Conservation (phyloP, 2,113 vertebrate genomes). For the Scatophagus argus region DNA sequence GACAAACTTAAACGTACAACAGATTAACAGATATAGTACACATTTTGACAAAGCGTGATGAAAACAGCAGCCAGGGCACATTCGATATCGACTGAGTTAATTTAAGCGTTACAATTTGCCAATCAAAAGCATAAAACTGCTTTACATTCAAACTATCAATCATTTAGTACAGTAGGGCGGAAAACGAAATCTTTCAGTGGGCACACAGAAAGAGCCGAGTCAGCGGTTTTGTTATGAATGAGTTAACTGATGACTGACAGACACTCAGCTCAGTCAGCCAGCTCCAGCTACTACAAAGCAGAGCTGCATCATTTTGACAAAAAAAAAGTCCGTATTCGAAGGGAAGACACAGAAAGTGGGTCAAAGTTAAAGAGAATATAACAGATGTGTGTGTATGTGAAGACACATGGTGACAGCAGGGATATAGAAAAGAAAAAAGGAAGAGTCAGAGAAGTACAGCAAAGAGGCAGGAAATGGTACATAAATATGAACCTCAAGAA, state of each 20-base stretch:
- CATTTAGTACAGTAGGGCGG: too few species aligned
- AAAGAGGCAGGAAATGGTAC: not conserved
- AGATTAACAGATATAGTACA: not conserved
- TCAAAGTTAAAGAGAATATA: constrained; percentile 9
- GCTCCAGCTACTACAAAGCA: constrained; percentile 2
- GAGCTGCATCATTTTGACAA: not conserved
- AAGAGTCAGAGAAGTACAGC: not conserved
- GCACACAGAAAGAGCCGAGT: constrained; percentile 9
- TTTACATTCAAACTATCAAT: not conserved
- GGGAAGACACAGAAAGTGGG: constrained; percentile 26
- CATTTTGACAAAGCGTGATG: too few species aligned
- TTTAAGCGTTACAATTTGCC: not conserved
- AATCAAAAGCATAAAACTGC: too few species aligned
- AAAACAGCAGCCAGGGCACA: too few species aligned
- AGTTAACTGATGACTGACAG: constrained; percentile 27
- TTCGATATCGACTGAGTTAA: not conserved
- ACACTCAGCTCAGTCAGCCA: not conserved
- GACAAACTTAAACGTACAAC: not conserved
- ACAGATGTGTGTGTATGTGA: constrained; percentile 29
- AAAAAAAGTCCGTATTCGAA: not conserved
- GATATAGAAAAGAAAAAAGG: not conserved
- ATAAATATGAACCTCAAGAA: not conserved
- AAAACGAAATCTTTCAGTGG: not conserved
- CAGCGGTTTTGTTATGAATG: not conserved
- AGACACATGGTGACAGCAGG: not conserved